These are phyloP conservation scores for Macrophya annulata DNA, from an alignment of 2,888 invertebrate species.

Conservation along the genomic window DNA sequence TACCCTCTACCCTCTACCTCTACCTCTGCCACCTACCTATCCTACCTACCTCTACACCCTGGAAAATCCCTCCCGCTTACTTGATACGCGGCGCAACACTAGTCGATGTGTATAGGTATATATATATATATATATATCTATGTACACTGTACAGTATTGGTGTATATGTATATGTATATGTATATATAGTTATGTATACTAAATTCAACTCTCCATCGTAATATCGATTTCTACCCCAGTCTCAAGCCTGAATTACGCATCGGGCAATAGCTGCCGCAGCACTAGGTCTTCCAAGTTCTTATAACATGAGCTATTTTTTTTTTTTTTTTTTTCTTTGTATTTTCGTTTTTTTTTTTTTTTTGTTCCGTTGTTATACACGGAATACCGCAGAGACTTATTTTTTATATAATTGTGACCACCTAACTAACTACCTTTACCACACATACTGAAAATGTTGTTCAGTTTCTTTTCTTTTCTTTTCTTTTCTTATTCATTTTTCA, in stretches of 20 bases:
- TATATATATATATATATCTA: background rate
- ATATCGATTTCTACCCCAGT: slow-evolving; percentile 45
- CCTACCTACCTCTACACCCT: slow-evolving; percentile 55
- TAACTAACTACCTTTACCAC: no score
- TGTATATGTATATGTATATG: background rate
- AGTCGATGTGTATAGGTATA: background rate
- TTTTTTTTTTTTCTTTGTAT: background rate
- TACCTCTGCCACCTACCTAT: slow-evolving; percentile 17
- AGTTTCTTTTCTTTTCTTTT: no score
- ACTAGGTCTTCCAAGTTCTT: slow-evolving; percentile 37
- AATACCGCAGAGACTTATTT: no score
- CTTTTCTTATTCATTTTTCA: no score
- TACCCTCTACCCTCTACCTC: background rate
- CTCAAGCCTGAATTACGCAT: slow-evolving; percentile 42
- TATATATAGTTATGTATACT: background rate
- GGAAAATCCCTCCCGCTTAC: slow-evolving; percentile 16
- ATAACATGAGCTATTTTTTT: background rate
- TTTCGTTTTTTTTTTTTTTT: background rate
- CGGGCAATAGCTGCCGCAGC: slow-evolving; percentile 29
- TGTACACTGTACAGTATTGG: no score
- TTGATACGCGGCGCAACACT: slow-evolving; percentile 18
- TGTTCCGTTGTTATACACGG: no score
- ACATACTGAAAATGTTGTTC: no score
- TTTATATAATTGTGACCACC: no score
- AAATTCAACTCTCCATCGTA: slow-evolving; percentile 5